Evolutionary conservation across 2,888 invertebrate genomes (phyloP), one percentile per base, ranked within the genome.

Genomic region (Pterobdella sp.): DNA sequence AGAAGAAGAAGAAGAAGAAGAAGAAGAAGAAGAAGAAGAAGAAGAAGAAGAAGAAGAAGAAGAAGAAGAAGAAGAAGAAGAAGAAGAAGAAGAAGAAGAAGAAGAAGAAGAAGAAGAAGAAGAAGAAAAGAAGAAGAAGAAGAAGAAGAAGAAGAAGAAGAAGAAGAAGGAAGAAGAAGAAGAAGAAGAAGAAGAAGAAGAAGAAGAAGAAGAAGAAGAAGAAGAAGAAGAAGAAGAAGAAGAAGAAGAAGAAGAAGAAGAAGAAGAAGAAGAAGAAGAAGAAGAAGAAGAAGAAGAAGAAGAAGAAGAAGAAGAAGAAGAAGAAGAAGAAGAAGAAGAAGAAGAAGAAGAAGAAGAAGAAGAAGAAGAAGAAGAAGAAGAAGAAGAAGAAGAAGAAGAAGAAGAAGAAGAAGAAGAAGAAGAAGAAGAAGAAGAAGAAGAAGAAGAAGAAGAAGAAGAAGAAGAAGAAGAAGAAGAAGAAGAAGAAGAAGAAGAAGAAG

Each of bases 321-420:
- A 63, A 29, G 70, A 71, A 35, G 32, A 52, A 49, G 71, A 71
- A 60, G 63, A 63, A 22, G 73, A 70, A 34, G 74, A 80, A 79
- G 73, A 78, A 78, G 60, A 22, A 68, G 36, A 67, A 60, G 22
- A 72, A 73, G 26, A 76, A 76, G 68, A 65, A 65, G 26, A 56
- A 56, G 71, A 42, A 36, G 42, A 49, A 26, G 49, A 67, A n/a
- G 36, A 36, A 35, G 22, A 75, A 74, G 75, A 76, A 63, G 74
- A 80, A 74, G 81, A 81, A 70, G 81, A 81, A 74, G 82, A 82
- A 75, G 52, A 79, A 80, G 73, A 82, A 82, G 73, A 79, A 78
- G 73, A 76, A 79, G 73, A 82, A 82, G 75, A 79, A 78, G 74
- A 81, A 82, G 77, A 79, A 82, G 76, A 82, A 82, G 78, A 81